These are phyloP conservation scores for Echinometra lucunter DNA, from an alignment of 53 echinoderm and acorn worm species.

Conservation along the genomic window DNA sequence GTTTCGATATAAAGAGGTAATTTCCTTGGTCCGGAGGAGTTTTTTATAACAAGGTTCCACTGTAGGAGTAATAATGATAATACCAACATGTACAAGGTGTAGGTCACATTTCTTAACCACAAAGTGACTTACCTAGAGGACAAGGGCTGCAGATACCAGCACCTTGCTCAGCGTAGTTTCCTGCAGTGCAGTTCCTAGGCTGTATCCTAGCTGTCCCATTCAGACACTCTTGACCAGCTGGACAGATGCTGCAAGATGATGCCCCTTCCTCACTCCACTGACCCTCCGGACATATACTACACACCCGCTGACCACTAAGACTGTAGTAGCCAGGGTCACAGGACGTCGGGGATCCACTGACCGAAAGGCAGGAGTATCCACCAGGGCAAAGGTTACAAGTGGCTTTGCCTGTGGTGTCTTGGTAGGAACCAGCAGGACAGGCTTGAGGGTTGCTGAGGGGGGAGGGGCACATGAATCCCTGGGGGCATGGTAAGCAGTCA, in stretches of 20 bases:
- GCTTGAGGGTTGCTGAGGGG: slow-evolving; percentile 84
- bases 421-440: slow-evolving; percentile 90
- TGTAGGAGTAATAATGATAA: too few relatives aligned
- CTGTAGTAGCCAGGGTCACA: slow-evolving; percentile 93
- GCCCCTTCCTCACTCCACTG: slow-evolving; percentile 83
- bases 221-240: slow-evolving; percentile 90
- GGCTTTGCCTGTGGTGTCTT: slow-evolving; percentile 84
- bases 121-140: slow-evolving; percentile 79
- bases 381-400: slow-evolving; percentile 87
- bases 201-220: slow-evolving; percentile 77
- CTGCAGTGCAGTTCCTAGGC: slow-evolving; percentile 83
- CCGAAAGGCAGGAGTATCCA: slow-evolving; percentile 82
- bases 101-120: too few relatives aligned
- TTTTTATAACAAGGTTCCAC: too few relatives aligned
- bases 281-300: slow-evolving; percentile 77
- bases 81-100: not conserved
- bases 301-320: slow-evolving; percentile 80
- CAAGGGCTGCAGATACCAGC: slow-evolving; percentile 88
- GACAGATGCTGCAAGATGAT: slow-evolving; percentile 82
- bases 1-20: too few relatives aligned
- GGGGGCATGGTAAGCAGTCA: slow-evolving; percentile 86
- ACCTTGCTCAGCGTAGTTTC: slow-evolving; percentile 83
- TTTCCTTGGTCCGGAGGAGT: too few relatives aligned
- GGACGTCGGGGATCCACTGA: slow-evolving; percentile 76
- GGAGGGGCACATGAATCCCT: slow-evolving; percentile 95